Evolutionary conservation across 30 jellyfish, hydroid and myxozoan species (phyloP).

Genomic region (Morbakka virulenta): DNA sequence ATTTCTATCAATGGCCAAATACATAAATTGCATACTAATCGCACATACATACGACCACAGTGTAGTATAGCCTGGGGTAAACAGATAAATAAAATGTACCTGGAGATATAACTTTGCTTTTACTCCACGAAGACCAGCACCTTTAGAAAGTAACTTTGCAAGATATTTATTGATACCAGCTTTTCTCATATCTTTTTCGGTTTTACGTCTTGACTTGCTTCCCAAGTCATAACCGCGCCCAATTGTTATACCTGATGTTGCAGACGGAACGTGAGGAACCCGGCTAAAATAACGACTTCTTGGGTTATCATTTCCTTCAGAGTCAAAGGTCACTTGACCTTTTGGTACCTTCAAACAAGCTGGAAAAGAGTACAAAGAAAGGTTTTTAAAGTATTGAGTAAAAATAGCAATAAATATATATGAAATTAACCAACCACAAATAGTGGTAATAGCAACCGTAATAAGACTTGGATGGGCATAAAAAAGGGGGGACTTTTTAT

Average conservation of each 20-base stretch:
- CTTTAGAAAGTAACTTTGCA: slow-evolving; percentile 44
- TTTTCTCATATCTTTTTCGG: slow-evolving; percentile 27
- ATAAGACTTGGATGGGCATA: no score
- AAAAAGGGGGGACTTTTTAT: no score
- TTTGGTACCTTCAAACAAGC: slow-evolving; percentile 54
- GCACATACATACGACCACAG: no score
- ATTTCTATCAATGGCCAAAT: no score
- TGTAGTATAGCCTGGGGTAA: no score
- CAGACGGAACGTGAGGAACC: slow-evolving; percentile 58
- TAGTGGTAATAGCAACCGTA: no score
- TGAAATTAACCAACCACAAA: no score
- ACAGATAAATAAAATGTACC: no score
- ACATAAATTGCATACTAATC: no score
- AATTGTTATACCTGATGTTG: slow-evolving; percentile 64
- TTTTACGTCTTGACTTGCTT: slow-evolving; percentile 33
- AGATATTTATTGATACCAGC: slow-evolving; percentile 33
- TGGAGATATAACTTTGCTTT: slow-evolving; percentile 35
- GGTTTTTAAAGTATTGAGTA: no score
- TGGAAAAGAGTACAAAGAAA: no score
- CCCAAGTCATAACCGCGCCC: slow-evolving; percentile 81
- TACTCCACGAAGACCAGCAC: slow-evolving; percentile 29
- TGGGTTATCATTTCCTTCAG: slow-evolving; percentile 65
- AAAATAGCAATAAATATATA: no score
- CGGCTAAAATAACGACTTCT: slow-evolving; percentile 56
- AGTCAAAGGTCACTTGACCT: slow-evolving; percentile 64